A percentile compares a stretch with the other conserved stretches of the same genome.
Conservation (phyloP, 2,888 invertebrate species). For the Ischnura elegans region DNA sequence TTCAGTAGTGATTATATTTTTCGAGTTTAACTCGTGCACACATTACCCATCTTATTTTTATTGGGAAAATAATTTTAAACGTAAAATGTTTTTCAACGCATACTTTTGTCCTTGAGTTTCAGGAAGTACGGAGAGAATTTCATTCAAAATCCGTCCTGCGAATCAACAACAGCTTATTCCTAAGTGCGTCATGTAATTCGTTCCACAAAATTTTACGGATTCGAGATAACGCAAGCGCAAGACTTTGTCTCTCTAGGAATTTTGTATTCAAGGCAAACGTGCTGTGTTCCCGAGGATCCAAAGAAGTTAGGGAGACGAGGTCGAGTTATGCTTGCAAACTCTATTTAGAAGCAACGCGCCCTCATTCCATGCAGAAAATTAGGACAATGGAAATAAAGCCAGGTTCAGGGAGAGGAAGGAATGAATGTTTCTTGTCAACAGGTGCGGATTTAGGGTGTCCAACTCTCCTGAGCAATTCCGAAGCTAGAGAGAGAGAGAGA, state of each 20-base stretch:
- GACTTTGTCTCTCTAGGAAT: background rate
- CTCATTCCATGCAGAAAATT: background rate
- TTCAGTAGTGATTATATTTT: too few species aligned
- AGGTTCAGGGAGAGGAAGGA: background rate
- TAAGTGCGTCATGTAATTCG: background rate
- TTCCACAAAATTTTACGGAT: background rate
- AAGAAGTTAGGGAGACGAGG: background rate
- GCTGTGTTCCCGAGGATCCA: background rate
- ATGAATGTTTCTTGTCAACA: background rate
- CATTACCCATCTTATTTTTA: too few species aligned
- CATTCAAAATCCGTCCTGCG: too few species aligned
- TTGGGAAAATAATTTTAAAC: too few species aligned
- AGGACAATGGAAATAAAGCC: background rate
- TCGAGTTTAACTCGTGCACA: too few species aligned
- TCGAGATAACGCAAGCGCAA: background rate
- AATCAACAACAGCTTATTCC: too few species aligned
- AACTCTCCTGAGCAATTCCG: background rate
- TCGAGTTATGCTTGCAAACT: background rate
- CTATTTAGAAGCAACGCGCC: background rate
- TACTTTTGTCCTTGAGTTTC: too few species aligned
- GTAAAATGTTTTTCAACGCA: too few species aligned
- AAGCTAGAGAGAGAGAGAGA: background rate
- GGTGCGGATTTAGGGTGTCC: constrained; percentile 8
- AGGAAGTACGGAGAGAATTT: too few species aligned
- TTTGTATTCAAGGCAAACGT: background rate